Conservation (phyloP, 2,113 vertebrate genomes). For the Lonchura striata region DNA sequence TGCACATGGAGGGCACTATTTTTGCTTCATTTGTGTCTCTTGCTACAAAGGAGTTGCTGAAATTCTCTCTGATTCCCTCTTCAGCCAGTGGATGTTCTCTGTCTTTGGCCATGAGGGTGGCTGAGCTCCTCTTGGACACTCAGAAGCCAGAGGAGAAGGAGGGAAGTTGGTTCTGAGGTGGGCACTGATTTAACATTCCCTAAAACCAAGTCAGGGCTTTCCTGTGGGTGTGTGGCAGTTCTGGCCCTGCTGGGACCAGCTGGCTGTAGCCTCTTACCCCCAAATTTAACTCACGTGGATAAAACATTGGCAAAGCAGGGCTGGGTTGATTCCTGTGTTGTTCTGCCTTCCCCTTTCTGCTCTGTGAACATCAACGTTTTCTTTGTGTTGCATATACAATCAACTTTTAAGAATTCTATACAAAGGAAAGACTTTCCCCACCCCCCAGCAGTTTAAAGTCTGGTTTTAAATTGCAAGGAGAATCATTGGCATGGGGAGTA, state of each 20-base stretch:
- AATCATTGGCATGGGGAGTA: neutral
- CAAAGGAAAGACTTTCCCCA: neutral
- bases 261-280: neutral
- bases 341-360: neutral
- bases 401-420: neutral
- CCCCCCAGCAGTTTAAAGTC: neutral
- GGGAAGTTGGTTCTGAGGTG: neutral
- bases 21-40: neutral
- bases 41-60: neutral
- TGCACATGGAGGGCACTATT: neutral
- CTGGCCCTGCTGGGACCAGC: neutral
- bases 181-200: neutral
- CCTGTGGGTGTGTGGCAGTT: neutral
- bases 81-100: neutral
- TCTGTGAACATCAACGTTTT: neutral
- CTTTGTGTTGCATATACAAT: conserved; percentile 25
- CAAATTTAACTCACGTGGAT: neutral
- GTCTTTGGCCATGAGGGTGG: rapidly evolving
- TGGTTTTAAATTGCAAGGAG: neutral
- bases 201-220: neutral
- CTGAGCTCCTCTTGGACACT: neutral
- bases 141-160: neutral
- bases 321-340: neutral
- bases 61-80: neutral
- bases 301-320: neutral